A percentile compares a stretch with the other conserved stretches of the same genome.
phyloP scores from a whole-genome alignment of 2,113 vertebrate species.

The Dipodomys merriami region DNA sequence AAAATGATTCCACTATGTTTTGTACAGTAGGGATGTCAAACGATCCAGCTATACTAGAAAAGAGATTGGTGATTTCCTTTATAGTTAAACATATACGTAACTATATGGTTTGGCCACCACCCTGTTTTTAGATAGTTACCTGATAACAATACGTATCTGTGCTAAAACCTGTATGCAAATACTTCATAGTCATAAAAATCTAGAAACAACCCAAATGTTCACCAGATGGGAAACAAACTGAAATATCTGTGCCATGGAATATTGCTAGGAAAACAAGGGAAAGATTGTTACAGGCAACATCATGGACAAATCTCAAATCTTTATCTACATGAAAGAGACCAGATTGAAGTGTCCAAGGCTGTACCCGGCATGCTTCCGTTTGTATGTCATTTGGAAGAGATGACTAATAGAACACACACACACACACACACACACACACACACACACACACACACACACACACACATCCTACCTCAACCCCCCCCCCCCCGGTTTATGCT shows the following conservation, averaged over 20 bases:
- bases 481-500: not conserved
- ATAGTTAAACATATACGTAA: not conserved
- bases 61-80: not conserved
- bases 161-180: not conserved
- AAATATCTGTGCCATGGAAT: not conserved
- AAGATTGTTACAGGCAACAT: not conserved
- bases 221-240: not conserved
- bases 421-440: not conserved
- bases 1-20: not conserved
- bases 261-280: not conserved
- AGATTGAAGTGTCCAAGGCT: not conserved
- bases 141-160: not conserved
- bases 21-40: not conserved
- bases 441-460: too few species aligned
- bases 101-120: too few species aligned
- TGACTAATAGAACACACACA: not conserved
- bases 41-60: not conserved
- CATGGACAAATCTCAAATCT: not conserved
- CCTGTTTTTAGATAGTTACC: not conserved
- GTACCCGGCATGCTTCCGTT: not conserved
- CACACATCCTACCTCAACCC: too few species aligned
- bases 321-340: not conserved
- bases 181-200: not conserved
- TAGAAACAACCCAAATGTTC: not conserved
- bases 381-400: not conserved